phyloP scores from a whole-genome alignment of 2,888 invertebrate species.

The Labia minor region DNA sequence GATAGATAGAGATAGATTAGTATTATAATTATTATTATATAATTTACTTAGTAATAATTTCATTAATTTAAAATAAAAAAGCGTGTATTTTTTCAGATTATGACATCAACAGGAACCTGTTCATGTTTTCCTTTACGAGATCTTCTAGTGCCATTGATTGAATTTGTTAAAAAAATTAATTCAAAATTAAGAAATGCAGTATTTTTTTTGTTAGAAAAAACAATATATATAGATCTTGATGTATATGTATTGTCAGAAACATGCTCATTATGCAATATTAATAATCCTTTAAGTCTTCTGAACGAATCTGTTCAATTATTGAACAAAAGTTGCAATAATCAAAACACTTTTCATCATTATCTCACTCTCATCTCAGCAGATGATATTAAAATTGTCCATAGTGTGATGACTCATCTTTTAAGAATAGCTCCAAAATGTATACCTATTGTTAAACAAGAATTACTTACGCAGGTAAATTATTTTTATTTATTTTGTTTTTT shows the following conservation, averaged over 20 bases:
- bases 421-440: slow-evolving; percentile 47
- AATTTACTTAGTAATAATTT: too few relatives aligned
- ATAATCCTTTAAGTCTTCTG: not conserved
- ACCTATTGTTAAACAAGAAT: slow-evolving; percentile 44
- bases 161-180: slow-evolving; percentile 37
- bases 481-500: not conserved
- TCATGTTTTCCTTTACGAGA: slow-evolving; percentile 50
- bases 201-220: slow-evolving; percentile 46
- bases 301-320: not conserved
- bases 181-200: slow-evolving; percentile 37
- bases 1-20: too few relatives aligned
- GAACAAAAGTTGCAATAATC: not conserved
- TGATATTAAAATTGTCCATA: slow-evolving; percentile 45
- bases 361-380: slow-evolving; percentile 33
- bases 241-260: slow-evolving; percentile 33
- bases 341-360: not conserved
- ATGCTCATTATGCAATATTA: slow-evolving; percentile 38
- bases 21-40: not conserved
- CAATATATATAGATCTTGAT: slow-evolving; percentile 49
- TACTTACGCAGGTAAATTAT: slow-evolving; percentile 34
- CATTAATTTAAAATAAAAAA: too few relatives aligned
- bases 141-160: slow-evolving; percentile 41
- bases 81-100: slow-evolving; percentile 44
- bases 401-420: slow-evolving; percentile 46
- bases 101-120: slow-evolving; percentile 48